Evolutionary conservation across 2,888 invertebrate genomes (phyloP).

Genomic region (Resseliella maxima): DNA sequence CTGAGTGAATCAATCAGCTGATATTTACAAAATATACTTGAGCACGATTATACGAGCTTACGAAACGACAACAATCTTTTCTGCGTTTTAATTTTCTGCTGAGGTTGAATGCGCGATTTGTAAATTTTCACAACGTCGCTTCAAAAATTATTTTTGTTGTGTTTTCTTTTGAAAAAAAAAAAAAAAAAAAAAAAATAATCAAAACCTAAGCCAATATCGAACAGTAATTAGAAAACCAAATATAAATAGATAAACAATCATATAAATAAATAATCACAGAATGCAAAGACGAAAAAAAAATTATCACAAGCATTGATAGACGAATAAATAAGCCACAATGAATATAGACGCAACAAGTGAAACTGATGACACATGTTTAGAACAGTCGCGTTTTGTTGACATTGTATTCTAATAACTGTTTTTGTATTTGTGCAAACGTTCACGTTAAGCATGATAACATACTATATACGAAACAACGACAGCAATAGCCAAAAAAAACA

Average conservation of each 20-base stretch:
- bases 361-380: conserved; percentile 1
- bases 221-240: background rate
- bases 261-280: background rate
- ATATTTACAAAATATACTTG: background rate
- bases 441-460: too few species aligned
- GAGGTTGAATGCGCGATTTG: background rate
- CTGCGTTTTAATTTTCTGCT: background rate
- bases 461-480: background rate
- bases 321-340: background rate
- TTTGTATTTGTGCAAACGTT: background rate
- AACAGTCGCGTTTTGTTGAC: background rate
- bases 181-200: background rate
- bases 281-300: background rate
- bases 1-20: conserved; percentile 9
- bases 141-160: too few species aligned
- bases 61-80: background rate
- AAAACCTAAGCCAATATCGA: background rate
- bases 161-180: background rate
- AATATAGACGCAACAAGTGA: conserved; percentile 32
- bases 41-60: background rate
- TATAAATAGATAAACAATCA: background rate
- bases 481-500: background rate
- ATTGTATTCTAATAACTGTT: background rate
- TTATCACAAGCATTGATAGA: background rate
- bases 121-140: background rate